Evolutionary conservation across 1,140 invertebrate genomes (phyloP).

Genomic region (Bombus terrestris): DNA sequence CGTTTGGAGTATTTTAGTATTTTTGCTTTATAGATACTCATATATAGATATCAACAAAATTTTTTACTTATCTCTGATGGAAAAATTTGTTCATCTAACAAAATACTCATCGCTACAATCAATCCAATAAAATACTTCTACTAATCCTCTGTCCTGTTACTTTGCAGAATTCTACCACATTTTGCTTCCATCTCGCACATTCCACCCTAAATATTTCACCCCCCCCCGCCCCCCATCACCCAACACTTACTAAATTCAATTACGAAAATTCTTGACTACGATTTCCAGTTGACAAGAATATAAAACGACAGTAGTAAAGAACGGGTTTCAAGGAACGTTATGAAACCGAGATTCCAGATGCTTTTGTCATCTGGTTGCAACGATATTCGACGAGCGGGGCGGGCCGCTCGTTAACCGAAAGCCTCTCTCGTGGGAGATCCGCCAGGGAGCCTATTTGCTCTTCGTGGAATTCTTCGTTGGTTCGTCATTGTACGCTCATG

Average conservation of each 20-base stretch:
- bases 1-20: neutral
- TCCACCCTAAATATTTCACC: neutral
- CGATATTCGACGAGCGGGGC: conserved; percentile 17
- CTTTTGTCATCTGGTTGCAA: conserved; percentile 18
- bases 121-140: neutral
- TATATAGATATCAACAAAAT: no score
- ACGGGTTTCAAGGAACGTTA: neutral
- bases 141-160: neutral
- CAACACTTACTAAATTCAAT: neutral
- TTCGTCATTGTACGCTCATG: conserved; percentile 45
- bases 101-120: no score
- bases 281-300: neutral
- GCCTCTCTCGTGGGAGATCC: conserved; percentile 25
- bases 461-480: conserved; percentile 34
- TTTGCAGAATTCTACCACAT: neutral
- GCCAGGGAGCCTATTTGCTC: conserved; percentile 33
- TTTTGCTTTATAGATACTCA: no score
- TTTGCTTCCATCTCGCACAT: neutral
- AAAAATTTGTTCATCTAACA: no score
- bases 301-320: neutral
- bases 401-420: conserved; percentile 24
- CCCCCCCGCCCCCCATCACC: no score
- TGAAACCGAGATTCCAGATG: conserved; percentile 1
- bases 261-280: neutral
- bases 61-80: no score